Percentiles rank a stretch among this genome's conserved stretches.
These are phyloP conservation scores for Empidonax traillii DNA, from an alignment of 2,113 vertebrate genomes.

Conservation along the genomic window DNA sequence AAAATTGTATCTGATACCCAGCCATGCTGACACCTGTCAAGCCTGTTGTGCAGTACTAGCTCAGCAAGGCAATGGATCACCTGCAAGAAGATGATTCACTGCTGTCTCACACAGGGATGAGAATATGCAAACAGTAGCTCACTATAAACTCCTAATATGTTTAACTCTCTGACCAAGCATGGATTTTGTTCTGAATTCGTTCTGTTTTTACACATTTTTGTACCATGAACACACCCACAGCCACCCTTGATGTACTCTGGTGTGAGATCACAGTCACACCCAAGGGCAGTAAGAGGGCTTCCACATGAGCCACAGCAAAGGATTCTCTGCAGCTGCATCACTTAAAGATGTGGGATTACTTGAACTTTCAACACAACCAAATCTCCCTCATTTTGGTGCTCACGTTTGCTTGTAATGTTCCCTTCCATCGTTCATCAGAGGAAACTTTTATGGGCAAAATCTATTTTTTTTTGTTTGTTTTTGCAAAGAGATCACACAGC, in stretches of 20 bases:
- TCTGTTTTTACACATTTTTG: neutral
- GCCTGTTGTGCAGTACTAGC: neutral
- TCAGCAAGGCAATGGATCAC: neutral
- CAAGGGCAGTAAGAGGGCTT: neutral
- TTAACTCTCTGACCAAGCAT: neutral
- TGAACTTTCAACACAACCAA: neutral
- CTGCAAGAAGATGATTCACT: neutral
- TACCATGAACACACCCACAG: neutral
- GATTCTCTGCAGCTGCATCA: neutral
- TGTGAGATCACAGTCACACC: neutral
- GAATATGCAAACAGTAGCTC: neutral
- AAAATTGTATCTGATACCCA: neutral
- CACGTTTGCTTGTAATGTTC: neutral
- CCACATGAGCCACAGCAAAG: neutral
- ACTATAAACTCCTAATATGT: neutral
- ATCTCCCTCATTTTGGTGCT: neutral
- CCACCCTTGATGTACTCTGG: neutral
- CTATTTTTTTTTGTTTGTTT: neutral
- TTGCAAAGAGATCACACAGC: rapidly evolving
- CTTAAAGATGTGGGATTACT: neutral
- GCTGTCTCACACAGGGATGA: neutral
- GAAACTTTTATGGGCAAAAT: neutral
- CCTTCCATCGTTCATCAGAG: neutral
- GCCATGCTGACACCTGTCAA: neutral
- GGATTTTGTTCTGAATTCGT: neutral